Percentiles rank a stretch among this genome's conserved stretches.
Evolutionary conservation across 2,113 vertebrate genomes (phyloP).

Genomic region (Sinosuthora webbiana): DNA sequence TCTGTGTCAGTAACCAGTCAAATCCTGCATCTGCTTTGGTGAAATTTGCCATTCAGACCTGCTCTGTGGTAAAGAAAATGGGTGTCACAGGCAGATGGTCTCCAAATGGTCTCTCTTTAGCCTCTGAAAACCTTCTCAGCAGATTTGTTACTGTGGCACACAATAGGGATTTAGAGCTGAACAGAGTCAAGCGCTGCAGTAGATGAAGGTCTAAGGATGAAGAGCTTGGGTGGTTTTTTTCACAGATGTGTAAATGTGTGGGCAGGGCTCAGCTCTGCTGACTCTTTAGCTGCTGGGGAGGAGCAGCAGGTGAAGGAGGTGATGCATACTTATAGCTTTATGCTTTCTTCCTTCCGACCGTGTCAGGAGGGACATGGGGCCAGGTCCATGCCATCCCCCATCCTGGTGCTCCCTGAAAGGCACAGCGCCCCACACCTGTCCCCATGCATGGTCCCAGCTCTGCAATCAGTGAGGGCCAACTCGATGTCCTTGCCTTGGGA

Average conservation of each 20-base stretch:
- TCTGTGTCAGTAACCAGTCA: not conserved
- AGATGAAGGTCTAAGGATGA: not conserved
- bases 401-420: rapidly evolving
- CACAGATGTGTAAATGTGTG: not conserved
- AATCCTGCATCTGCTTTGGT: not conserved
- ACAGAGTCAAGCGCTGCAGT: not conserved
- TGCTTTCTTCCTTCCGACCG: not conserved
- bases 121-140: not conserved
- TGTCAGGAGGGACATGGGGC: not conserved
- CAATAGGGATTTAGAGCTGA: not conserved
- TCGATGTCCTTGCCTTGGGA: not conserved
- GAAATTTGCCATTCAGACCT: not conserved
- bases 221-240: not conserved
- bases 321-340: rapidly evolving
- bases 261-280: not conserved
- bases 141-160: not conserved
- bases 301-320: not conserved
- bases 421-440: not conserved
- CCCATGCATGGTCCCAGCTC: not conserved
- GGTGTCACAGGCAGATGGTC: not conserved
- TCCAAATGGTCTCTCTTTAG: not conserved
- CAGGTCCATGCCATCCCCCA: no score
- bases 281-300: not conserved
- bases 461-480: rapidly evolving
- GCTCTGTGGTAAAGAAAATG: not conserved